These are phyloP conservation scores for Agapetus fuscipes DNA, from an alignment of 2,888 invertebrate species.

Conservation along the genomic window DNA sequence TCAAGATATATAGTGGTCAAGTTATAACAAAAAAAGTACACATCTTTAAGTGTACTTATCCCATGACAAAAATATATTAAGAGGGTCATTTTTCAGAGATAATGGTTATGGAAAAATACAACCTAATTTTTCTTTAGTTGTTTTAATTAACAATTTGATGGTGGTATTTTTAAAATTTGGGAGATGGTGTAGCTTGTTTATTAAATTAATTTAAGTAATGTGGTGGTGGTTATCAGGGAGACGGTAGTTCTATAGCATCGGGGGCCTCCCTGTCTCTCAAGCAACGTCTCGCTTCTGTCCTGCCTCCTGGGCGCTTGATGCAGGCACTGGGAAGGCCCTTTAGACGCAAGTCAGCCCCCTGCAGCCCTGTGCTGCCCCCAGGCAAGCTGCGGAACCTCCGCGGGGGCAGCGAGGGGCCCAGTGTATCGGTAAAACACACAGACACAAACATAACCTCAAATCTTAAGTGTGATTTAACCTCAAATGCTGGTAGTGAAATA, in stretches of 20 bases:
- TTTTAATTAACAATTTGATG: too few relatives aligned
- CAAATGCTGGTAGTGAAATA: too few relatives aligned
- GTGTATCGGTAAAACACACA: constrained; percentile 28
- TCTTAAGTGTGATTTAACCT: too few relatives aligned
- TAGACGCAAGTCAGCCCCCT: constrained; percentile 56
- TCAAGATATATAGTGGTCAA: too few relatives aligned
- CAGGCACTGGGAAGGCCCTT: constrained; percentile 58
- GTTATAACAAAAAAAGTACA: too few relatives aligned
- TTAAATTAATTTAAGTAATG: background rate
- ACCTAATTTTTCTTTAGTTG: too few relatives aligned
- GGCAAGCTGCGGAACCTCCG: constrained; percentile 33
- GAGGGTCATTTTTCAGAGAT: too few relatives aligned
- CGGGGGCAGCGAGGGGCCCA: constrained; percentile 43
- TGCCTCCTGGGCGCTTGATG: constrained; percentile 50
- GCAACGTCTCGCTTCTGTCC: constrained; percentile 46
- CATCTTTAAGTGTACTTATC: too few relatives aligned
- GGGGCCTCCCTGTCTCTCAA: constrained; percentile 43
- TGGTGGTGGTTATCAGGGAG: constrained; percentile 27
- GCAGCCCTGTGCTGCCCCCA: constrained; percentile 52
- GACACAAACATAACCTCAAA: constrained; percentile 25
- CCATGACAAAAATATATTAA: too few relatives aligned
- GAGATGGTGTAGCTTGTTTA: too few relatives aligned
- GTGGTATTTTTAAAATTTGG: too few relatives aligned
- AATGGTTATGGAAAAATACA: too few relatives aligned
- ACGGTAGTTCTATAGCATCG: constrained; percentile 45